Evolutionary conservation across 2,888 invertebrate species (phyloP), one percentile per base, ranked within the genome.

Genomic region (Drosophila nr. perissopoda): DNA sequence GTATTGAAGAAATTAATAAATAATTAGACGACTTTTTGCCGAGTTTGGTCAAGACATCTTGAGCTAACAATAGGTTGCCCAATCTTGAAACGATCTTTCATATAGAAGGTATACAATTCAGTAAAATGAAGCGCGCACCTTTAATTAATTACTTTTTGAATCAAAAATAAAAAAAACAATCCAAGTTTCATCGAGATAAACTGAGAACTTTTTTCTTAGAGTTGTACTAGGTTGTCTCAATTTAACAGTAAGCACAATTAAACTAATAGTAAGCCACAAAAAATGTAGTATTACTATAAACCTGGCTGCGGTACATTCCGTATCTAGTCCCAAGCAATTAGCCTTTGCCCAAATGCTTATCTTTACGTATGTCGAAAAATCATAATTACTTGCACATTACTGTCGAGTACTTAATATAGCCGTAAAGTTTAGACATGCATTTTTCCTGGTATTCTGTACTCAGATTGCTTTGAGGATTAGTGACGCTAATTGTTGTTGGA

Each of bases 401-500:
- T 31, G 57, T 42, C 16, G 11, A 49, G 33, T 33, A 27, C 48
- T 38, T 48, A 33, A n/a, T 27, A 25, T 27, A 33, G 25, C 10
- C 21, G 31, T 18, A 54, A 13, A 31, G n/a, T 4, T 60, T 25
- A 25, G 13, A 33, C 11, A 42, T 40, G 56, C 11, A 34, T 57
- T 27, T 25, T 71, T 71, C 57, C n/a, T 4, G 54, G 58, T 66
- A 78, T 58, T 58, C 38, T 53, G 11, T 52, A n/a, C 33, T 57
- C 51, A 29, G 59, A 25, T 60, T 33, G 29, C 21, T 38, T 42
- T 27, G 57, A 4, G 81, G 83, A 81, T 83, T 83, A 86, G 62
- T 65, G 71, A 63, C 61, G 64, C 82, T 87, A 89, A 83, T 89
- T 81, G 75, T 68, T 63, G 59, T 53, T 46, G 46, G 46, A 63